Evolutionary conservation across 2,888 invertebrate species (phyloP), one percentile per base, ranked within the genome.

Genomic region (Apantesis nais): DNA sequence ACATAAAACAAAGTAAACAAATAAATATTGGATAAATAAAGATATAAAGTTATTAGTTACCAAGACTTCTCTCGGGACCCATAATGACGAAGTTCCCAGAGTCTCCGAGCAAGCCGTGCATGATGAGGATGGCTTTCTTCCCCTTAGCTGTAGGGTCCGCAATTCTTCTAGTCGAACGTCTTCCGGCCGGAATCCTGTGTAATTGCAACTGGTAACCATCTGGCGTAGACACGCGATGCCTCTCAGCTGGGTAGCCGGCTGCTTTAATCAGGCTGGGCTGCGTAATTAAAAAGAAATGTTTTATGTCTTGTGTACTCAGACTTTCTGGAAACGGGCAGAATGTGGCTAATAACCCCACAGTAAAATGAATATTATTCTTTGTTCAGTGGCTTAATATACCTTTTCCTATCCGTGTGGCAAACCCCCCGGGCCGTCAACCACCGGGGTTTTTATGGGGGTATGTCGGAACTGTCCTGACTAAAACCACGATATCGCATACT

Each of bases 61-160:
- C 96, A 39, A 97, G 88, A 79, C 97, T 96, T 79, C 96, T 96
- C 70, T 95, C 93, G 0, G 96, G 97, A 0, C 96, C 96, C 94
- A 97, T 97, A 73, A 97, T 94, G 11, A 97, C 91, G 95, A 97
- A 98, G 84, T 97, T 96, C 0, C 96, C 95, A 9, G 97, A 96
- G 79, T 96, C 96, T 3, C 96, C 96, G 8, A 96, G 80, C 0
- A 97, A 86, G 0, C 98, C 96, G 75, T 96, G 96, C 72, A 96
- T 90, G 11, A 96, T 76, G 12, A 96, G 85, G 4, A 96, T 90
- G 0, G 91, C 89, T 70, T 86, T 90, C 83, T 93, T 92, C 60
- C 89, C 92, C 77, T 91, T 92, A 16, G 85, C 84, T 2, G 73
- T 78, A 0, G 81, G 81, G 1, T 83, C 80, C 0, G 76, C 85